These are phyloP conservation scores for Heliconius sara DNA, from an alignment of 2,888 invertebrate species.

Conservation along the genomic window DNA sequence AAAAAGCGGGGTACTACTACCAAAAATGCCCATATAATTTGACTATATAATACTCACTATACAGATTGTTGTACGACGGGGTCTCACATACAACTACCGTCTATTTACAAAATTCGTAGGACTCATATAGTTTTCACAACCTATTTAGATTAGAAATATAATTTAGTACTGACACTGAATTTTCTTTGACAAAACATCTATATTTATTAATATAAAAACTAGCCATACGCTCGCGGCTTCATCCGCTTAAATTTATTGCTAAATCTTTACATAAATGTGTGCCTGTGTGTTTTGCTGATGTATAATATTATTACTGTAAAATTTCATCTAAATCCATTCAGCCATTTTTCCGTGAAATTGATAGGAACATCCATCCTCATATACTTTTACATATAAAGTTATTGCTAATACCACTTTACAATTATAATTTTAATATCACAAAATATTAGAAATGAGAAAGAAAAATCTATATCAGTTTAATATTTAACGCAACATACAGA, in stretches of 20 bases:
- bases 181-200: background rate
- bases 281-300: background rate
- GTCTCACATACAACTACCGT: slow-evolving; percentile 26
- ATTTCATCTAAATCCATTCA: background rate
- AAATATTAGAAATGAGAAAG: too few relatives aligned
- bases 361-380: background rate
- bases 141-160: slow-evolving; percentile 37
- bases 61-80: slow-evolving; percentile 35
- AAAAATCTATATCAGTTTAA: too few relatives aligned
- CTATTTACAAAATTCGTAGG: slow-evolving; percentile 43
- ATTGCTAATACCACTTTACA: too few relatives aligned
- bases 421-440: too few relatives aligned
- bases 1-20: slow-evolving; percentile 72
- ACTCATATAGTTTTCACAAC: slow-evolving; percentile 42
- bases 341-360: background rate
- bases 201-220: background rate
- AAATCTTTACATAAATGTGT: background rate
- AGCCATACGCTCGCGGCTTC: too few relatives aligned
- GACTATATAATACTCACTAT: slow-evolving; percentile 63
- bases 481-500: too few relatives aligned
- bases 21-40: slow-evolving; percentile 73
- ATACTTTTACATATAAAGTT: background rate
- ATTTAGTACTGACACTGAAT: slow-evolving; percentile 22
- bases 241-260: background rate
- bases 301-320: background rate